Evolutionary conservation across 2,113 vertebrate species (phyloP), one percentile per base, ranked within the genome.

Genomic region (Hystrix cristata): DNA sequence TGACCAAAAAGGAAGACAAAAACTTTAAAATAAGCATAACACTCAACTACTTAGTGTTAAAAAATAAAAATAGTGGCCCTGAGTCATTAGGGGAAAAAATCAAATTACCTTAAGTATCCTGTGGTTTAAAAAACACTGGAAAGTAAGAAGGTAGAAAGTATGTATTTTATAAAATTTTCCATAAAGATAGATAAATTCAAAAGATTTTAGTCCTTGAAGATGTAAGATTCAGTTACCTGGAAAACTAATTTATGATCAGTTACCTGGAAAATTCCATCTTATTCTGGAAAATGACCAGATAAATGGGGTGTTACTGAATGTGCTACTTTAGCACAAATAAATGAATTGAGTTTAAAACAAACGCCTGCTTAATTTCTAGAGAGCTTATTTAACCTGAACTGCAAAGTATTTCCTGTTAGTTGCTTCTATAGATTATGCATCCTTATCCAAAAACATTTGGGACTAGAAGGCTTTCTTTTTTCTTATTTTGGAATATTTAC

Each of bases 211-310:
- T 92, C 94, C 89, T 97, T 97, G 89, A 95, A 96, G 18, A 72
- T 91, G 1, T 93, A 88, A 83, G 92, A 96, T 21, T 95, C 97
- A 96, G 95, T 93, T 98, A 96, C 78, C 90, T 93, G 90, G 69
- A 98, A 97, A 97, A 97, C 94, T 98, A 97, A 98, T 97, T 97
- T 97, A 95, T 94, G 94, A 94, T 96, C 95, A 97, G 95, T 97
- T 97, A 96, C 90, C 94, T 95, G 96, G 97, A 98, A 97, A 98
- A 98, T 97, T 88, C 92, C 87, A 97, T 92, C 90, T 87, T 91
- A 96, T 96, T 93, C 71, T 94, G 64, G 84, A 85, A 97, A 97
- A 95, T 78, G 92, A 97, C 94, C 95, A 95, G 94, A 96, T 92
- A 96, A 97, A 95, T 96, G 97, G 53, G 34, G 80, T 97, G 84